Conservation (phyloP, 2,113 vertebrate genomes). For the Pangasianodon hypophthalmus region DNA sequence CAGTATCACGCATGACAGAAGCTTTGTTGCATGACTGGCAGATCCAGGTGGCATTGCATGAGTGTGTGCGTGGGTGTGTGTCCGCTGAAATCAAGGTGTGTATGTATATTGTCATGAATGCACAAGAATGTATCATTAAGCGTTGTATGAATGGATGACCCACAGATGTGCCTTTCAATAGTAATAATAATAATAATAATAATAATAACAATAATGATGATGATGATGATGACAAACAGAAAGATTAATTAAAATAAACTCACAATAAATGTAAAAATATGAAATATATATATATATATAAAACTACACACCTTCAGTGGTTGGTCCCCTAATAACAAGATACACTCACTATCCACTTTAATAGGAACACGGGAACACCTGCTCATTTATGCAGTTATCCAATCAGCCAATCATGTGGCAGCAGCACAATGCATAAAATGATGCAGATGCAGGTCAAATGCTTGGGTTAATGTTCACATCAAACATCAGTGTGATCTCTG, state of each 20-base stretch:
- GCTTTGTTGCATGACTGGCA: slow-evolving; percentile 18
- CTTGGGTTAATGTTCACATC: too few relatives aligned
- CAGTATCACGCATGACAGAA: neutral
- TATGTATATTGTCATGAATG: neutral
- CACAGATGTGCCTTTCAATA: neutral
- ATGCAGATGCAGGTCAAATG: too few relatives aligned
- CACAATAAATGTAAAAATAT: neutral
- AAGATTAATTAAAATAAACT: neutral
- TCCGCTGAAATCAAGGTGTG: neutral
- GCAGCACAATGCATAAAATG: too few relatives aligned
- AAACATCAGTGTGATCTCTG: too few relatives aligned
- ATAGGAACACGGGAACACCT: too few relatives aligned
- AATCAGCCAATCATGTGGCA: too few relatives aligned
- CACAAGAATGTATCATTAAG: neutral
- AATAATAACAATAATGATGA: neutral
- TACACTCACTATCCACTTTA: neutral
- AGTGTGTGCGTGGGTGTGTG: neutral
- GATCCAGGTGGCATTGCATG: slow-evolving; percentile 17
- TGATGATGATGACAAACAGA: neutral
- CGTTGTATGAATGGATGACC: neutral
- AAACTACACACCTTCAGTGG: neutral
- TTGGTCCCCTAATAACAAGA: neutral
- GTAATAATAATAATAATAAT: neutral
- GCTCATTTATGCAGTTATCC: too few relatives aligned
- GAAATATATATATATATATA: neutral